phyloP scores from a whole-genome alignment of 1,140 invertebrate species.

The Cydia amplana region DNA sequence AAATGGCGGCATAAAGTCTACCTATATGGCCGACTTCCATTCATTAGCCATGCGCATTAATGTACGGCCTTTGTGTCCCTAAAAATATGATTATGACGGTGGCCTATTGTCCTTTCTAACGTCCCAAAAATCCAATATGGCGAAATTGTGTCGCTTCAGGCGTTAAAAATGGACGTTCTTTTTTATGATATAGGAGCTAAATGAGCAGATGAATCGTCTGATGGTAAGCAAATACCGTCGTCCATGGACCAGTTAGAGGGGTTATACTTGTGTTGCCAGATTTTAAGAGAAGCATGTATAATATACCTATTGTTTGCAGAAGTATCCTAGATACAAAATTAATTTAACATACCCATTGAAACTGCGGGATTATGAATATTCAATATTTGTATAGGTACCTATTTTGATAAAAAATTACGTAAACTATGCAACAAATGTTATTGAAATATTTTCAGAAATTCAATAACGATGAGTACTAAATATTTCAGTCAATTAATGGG shows the following conservation, averaged over 20 bases:
- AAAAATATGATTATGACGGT: slow-evolving; percentile 34
- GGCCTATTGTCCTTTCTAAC: slow-evolving; percentile 26
- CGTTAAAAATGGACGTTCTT: neutral
- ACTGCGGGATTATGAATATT: neutral
- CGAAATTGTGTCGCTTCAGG: neutral
- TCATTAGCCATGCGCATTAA: slow-evolving; percentile 30
- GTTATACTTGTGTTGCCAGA: too few relatives aligned
- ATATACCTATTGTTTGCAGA: too few relatives aligned
- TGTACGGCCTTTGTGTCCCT: slow-evolving; percentile 27
- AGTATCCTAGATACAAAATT: too few relatives aligned
- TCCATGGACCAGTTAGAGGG: too few relatives aligned
- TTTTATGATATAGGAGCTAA: too few relatives aligned
- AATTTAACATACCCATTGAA: neutral
- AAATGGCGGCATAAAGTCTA: slow-evolving; percentile 29
- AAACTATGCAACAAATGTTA: neutral
- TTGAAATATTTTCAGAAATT: neutral
- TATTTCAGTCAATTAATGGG: too few relatives aligned
- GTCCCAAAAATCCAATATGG: slow-evolving; percentile 31
- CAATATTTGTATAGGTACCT: neutral
- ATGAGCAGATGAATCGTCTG: too few relatives aligned
- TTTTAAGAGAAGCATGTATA: too few relatives aligned
- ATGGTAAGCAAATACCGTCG: too few relatives aligned
- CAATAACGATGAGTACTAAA: too few relatives aligned
- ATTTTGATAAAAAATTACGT: neutral
- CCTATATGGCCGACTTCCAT: slow-evolving; percentile 33